Percentiles rank a stretch among this genome's conserved stretches.
These are phyloP conservation scores for Okapia johnstoni DNA, from an alignment of 2,113 vertebrate genomes.

Conservation along the genomic window DNA sequence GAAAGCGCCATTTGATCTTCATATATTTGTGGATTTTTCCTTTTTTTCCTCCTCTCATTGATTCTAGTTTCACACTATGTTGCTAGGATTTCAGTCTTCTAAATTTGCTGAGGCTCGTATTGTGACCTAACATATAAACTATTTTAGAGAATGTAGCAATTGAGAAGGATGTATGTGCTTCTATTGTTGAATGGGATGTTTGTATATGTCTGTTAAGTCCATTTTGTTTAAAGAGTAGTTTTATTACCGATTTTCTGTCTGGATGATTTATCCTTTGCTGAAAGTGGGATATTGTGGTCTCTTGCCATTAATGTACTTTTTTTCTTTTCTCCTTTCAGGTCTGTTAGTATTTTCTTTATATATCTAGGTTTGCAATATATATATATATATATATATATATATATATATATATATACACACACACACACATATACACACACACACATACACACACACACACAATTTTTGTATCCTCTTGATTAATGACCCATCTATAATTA, in stretches of 20 bases:
- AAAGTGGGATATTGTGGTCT: background rate
- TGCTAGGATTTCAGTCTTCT: background rate
- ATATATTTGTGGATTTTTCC: background rate
- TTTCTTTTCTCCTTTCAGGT: background rate
- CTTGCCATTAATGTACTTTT: background rate
- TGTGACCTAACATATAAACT: background rate
- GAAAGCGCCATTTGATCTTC: background rate
- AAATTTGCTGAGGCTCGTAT: background rate
- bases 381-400: background rate
- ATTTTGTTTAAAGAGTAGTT: background rate
- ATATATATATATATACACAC: too few relatives aligned
- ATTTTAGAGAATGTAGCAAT: background rate
- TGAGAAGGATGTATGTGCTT: background rate
- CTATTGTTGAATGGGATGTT: background rate
- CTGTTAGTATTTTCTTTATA: background rate
- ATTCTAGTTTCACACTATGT: background rate
- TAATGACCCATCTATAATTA: background rate
- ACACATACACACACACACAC: background rate
- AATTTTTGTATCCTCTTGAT: background rate
- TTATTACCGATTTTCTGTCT: background rate
- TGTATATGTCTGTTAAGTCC: background rate
- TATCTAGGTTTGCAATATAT: background rate
- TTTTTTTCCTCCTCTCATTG: background rate
- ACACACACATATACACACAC: background rate
- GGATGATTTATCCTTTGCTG: background rate